Percentiles rank a stretch among this genome's conserved stretches.
Conservation (phyloP, 2,888 invertebrate species). For the Alloplasta piceator region DNA sequence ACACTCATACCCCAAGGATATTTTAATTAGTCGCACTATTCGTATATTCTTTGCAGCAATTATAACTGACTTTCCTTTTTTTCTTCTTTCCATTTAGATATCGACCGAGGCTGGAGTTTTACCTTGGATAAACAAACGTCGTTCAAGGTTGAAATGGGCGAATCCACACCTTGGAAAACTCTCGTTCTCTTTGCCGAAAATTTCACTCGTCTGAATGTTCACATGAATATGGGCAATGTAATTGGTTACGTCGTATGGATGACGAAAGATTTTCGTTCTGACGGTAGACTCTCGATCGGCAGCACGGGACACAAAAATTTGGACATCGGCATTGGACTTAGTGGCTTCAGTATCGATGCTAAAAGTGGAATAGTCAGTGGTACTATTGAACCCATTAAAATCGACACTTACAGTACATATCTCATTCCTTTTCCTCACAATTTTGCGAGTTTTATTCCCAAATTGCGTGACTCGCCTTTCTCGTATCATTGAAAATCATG, state of each 20-base stretch:
- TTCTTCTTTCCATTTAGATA: constrained; percentile 76
- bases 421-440: too few relatives aligned
- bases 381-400: constrained; percentile 94
- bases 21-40: too few relatives aligned
- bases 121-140: constrained; percentile 86
- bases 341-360: constrained; percentile 96
- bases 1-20: too few relatives aligned
- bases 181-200: constrained; percentile 96
- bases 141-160: constrained; percentile 86
- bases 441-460: too few relatives aligned
- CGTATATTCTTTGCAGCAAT: too few relatives aligned
- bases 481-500: too few relatives aligned
- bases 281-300: constrained; percentile 96
- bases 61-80: neutral
- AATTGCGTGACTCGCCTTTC: too few relatives aligned
- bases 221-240: constrained; percentile 99
- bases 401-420: too few relatives aligned
- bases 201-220: constrained; percentile 97
- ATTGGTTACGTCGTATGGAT: constrained; percentile 99
- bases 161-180: constrained; percentile 95
- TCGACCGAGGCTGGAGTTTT: constrained; percentile 85
- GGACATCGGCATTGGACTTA: constrained; percentile 95
- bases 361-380: constrained; percentile 99
- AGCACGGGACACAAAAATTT: constrained; percentile 97
- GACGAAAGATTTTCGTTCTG: constrained; percentile 96